Evolutionary conservation across 2,113 vertebrate species (phyloP).

Genomic region (Pachycephala philippinensis): DNA sequence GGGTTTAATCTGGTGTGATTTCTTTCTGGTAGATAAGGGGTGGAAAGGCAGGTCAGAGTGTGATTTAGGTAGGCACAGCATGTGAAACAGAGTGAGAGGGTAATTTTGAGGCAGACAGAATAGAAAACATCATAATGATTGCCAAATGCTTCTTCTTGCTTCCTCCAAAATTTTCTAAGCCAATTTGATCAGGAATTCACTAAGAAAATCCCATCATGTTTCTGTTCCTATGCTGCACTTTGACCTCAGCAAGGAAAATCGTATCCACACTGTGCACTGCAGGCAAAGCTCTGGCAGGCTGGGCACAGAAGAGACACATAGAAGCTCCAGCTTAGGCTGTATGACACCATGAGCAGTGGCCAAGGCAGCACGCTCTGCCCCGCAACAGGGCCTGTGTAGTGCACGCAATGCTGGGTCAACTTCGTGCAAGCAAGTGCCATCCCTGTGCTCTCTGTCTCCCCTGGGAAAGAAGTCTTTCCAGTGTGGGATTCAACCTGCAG

Average conservation of each 20-base stretch:
- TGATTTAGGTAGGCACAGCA: not conserved
- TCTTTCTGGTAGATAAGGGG: not conserved
- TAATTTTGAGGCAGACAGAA: not conserved
- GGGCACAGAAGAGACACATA: rapidly evolving
- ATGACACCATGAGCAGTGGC: rapidly evolving
- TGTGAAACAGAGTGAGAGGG: not conserved
- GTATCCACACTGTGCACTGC: not conserved
- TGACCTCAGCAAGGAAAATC: not conserved
- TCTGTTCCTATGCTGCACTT: not conserved
- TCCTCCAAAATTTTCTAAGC: not conserved
- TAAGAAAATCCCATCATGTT: not conserved
- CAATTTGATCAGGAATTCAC: not conserved
- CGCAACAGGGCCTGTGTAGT: not conserved
- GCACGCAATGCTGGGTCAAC: rapidly evolving
- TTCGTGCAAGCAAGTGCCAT: rapidly evolving
- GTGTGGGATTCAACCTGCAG: not conserved
- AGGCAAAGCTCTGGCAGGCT: not conserved
- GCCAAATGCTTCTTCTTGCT: not conserved
- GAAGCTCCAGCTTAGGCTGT: not conserved
- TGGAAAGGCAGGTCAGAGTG: not conserved
- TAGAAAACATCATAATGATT: not conserved
- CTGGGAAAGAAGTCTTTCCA: not conserved
- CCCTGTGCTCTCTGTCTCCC: not conserved
- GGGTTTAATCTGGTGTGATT: not conserved
- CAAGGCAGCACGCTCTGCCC: not conserved